Percentiles rank a stretch among this genome's conserved stretches.
These are phyloP conservation scores for Zosterops lateralis DNA, from an alignment of 2,113 vertebrate species.

Conservation along the genomic window DNA sequence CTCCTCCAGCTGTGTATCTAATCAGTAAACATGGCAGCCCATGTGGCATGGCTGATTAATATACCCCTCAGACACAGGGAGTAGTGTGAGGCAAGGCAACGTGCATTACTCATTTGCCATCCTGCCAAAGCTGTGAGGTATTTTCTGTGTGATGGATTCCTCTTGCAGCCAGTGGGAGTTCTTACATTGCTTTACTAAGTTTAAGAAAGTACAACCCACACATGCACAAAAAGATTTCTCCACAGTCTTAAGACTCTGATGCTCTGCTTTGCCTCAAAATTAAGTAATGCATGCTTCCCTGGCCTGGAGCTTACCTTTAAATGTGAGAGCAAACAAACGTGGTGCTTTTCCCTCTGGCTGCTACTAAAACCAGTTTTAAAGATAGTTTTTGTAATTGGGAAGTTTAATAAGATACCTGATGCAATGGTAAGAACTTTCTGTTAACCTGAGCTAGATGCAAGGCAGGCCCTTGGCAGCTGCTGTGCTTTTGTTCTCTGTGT, in stretches of 20 bases:
- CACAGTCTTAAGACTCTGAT: not conserved
- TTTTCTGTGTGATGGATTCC: not conserved
- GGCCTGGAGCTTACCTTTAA: not conserved
- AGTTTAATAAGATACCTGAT: not conserved
- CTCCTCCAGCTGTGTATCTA: constrained; percentile 53
- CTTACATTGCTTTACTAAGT: not conserved
- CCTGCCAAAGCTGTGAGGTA: constrained; percentile 21
- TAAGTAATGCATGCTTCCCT: rapidly evolving
- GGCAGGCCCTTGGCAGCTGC: not conserved
- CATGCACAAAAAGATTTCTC: not conserved
- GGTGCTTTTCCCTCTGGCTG: not conserved
- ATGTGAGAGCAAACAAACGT: not conserved
- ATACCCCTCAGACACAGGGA: not conserved
- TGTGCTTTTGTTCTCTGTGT: not conserved
- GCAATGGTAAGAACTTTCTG: not conserved
- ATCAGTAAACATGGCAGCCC: constrained; percentile 33
- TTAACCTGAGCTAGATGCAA: not conserved
- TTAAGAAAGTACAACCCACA: not conserved
- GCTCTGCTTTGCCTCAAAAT: not conserved
- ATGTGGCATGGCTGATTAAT: constrained; percentile 52
- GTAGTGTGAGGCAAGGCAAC: not conserved
- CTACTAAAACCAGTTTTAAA: not conserved
- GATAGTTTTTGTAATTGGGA: not conserved
- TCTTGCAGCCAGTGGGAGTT: not conserved
- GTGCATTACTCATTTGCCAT: constrained; percentile 20